Evolutionary conservation across 2,888 invertebrate genomes (phyloP).

Genomic region (Alviniconcha strummeri): DNA sequence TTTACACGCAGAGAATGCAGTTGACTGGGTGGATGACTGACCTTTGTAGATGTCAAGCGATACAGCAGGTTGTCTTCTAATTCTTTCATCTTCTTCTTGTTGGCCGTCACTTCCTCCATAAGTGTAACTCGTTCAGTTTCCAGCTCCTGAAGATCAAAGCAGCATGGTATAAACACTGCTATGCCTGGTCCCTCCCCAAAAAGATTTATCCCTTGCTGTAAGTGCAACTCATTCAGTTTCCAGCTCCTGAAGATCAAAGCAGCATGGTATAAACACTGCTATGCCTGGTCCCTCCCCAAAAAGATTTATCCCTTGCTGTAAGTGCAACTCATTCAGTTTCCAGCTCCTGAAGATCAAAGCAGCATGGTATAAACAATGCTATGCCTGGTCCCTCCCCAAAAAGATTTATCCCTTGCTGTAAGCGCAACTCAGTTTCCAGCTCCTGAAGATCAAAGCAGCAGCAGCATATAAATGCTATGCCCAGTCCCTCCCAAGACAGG

Average conservation of each 20-base stretch:
- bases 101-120: slow-evolving; percentile 72
- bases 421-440: slow-evolving; percentile 72
- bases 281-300: too few relatives aligned
- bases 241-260: slow-evolving; percentile 63
- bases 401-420: slow-evolving; percentile 48
- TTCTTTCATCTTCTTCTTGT: slow-evolving; percentile 74
- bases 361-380: too few relatives aligned
- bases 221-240: slow-evolving; percentile 73
- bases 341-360: slow-evolving; percentile 63
- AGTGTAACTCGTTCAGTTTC: slow-evolving; percentile 73
- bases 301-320: slow-evolving; percentile 48
- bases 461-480: slow-evolving; percentile 42
- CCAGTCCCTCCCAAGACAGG: too few relatives aligned
- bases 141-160: slow-evolving; percentile 63
- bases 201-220: slow-evolving; percentile 48
- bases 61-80: slow-evolving; percentile 73
- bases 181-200: too few relatives aligned
- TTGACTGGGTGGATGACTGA: slow-evolving; percentile 23
- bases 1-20: too few relatives aligned
- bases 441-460: slow-evolving; percentile 57
- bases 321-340: slow-evolving; percentile 73
- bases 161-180: too few relatives aligned
- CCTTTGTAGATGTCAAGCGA: slow-evolving; percentile 70
- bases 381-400: too few relatives aligned
- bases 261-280: too few relatives aligned